Base-by-base conservation (phyloP, 2,888 invertebrate species). In the Tribolium freemani region DNA sequence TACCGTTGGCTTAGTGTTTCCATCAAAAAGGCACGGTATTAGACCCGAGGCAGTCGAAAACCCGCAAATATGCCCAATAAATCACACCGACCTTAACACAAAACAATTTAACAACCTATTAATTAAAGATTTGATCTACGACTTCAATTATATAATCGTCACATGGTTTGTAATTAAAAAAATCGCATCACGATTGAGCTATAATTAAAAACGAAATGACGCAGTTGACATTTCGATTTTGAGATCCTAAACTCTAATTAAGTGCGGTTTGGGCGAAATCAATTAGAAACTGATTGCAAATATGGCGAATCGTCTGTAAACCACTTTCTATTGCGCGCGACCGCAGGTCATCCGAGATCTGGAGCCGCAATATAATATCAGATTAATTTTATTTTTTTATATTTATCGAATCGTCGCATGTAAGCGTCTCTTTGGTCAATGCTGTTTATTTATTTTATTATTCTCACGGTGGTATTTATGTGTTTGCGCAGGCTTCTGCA, bases 351-450 rank as follows among this genome's bases (percentile, higher is more conserved):
- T 72, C 72, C 75, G 74, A 73, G 76, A 72, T 77, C 75, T 66
- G 71, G 74, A 76, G 75, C 71, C 71, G 78, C 69, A 80, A 79
- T 75, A 77, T 80, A 79, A 78, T 77, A 78, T 75, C 75, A 76
- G 77, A 79, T 79, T 79, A 78, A 79, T 79, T 75, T 76, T 58
- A 68, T 71, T 79, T 77, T 78, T 79, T 74, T 75, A 61, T 67
- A 73, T 72, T 79, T 78, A 77, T 78, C 74, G 78, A 79, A 78
- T 77, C 77, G 78, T 79, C 78, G 77, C 78, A 76, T 80, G 79
- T 79, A 78, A 76, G 69, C 77, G 71, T 79, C 77, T 77, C 50
- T 46, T 71, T 57, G 51, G 38, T 60, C 58, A 26, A 44, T 30
- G 13, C 67, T 75, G 76, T 78, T 78, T 77, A 77, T 79, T 79